Base-by-base conservation (phyloP, 2,113 vertebrate species). In the Okapia johnstoni region DNA sequence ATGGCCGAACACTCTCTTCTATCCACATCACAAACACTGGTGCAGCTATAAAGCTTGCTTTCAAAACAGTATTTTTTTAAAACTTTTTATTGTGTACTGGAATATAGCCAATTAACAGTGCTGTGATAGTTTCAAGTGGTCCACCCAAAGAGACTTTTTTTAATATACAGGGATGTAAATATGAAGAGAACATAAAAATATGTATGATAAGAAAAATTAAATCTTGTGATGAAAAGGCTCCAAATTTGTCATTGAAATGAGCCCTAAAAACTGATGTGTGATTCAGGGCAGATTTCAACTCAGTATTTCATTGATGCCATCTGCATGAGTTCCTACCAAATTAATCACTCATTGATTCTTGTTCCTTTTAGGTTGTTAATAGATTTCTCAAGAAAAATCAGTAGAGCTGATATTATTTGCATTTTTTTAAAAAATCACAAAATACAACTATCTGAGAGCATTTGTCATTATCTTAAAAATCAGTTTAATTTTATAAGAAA, bases 311-410 rank as follows among this genome's bases (percentile, higher is more conserved):
- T 46, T 21, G 16, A 9, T 21, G 9, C 3, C 5, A 1, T 14
- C 9, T 12, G 5, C 50, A 5, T 23, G 25, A 8, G 16, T 48
- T 87, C 28, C 61, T 48, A 19, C 58, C 13, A 2, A 81, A 30
- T 2, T 36, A 61, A 23, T 23, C 30, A 21, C 17, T n/a, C 33
- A 11, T 2, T 63, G 54, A 58, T 58, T 15, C 25, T 4, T 19
- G 25, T 36, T n/a, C 8, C 17, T 13, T 73, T 46, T 57, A 52
- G 28, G 6, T 17, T 83, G 17, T 57, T 91, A 33, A 93, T 83
- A 40, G 11, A 23, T 54, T 97, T 96, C 77, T 83, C 57, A 36
- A 73, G 70, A 54, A 84, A 96, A 92, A 30, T 28, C 57, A 58
- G 11, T 43, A 58, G 8, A n/a, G 12, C 1, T 57, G 77, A 55